A percentile compares a stretch with the other conserved stretches of the same genome.
These are phyloP conservation scores for Pyrrhosoma nymphula DNA, from an alignment of 2,888 invertebrate species.

Conservation along the genomic window DNA sequence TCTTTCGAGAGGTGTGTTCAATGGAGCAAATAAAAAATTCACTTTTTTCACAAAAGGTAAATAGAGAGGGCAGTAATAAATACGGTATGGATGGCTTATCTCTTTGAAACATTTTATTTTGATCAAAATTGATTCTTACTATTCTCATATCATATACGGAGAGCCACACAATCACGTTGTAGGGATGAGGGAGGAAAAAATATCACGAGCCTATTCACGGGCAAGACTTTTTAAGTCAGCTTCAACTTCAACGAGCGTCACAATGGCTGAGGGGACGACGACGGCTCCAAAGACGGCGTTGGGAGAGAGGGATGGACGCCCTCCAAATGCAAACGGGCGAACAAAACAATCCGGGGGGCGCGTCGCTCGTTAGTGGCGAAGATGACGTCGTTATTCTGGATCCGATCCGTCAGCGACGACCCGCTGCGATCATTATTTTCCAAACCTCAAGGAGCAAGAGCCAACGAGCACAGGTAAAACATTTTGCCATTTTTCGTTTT, in stretches of 20 bases:
- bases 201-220: too few species aligned
- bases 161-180: too few species aligned
- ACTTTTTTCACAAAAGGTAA: too few species aligned
- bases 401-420: not conserved
- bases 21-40: too few species aligned
- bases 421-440: not conserved
- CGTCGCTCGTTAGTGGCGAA: slow-evolving; percentile 10
- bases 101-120: too few species aligned
- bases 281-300: not conserved
- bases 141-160: too few species aligned
- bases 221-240: not conserved
- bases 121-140: too few species aligned
- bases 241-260: not conserved
- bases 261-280: not conserved
- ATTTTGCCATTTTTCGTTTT: too few species aligned
- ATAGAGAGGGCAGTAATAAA: too few species aligned
- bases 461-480: too few species aligned
- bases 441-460: not conserved
- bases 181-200: not conserved
- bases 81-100: too few species aligned
- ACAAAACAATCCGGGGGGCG: not conserved
- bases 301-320: not conserved
- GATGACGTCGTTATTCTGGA: not conserved
- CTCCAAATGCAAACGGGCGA: not conserved
- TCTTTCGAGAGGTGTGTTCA: too few species aligned